Conservation (phyloP, 2,113 vertebrate species). For the Mystacornis crossleyi region DNA sequence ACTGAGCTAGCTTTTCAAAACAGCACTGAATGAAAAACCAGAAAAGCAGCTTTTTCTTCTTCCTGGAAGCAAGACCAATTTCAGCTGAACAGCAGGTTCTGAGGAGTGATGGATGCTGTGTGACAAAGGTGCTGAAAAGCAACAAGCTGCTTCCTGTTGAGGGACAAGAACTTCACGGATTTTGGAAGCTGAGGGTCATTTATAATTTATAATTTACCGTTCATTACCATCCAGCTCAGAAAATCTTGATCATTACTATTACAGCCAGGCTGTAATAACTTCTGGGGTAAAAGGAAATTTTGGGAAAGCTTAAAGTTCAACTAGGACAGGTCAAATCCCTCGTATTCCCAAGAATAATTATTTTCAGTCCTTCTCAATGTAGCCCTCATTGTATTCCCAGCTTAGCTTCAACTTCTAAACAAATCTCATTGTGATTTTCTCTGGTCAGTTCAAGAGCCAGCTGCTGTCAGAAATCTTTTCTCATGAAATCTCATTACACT, state of each 20-base stretch:
- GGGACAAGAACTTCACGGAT: neutral
- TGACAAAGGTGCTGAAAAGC: neutral
- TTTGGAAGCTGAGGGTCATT: neutral
- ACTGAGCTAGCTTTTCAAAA: too few species aligned
- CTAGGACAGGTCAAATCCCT: neutral
- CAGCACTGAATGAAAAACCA: neutral
- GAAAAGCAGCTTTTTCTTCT: neutral
- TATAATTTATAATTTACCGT: neutral
- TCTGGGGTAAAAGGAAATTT: neutral
- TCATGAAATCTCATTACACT: neutral
- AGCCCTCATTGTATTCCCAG: neutral
- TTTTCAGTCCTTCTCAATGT: neutral
- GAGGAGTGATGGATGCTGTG: neutral
- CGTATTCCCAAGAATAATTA: neutral
- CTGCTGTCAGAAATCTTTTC: neutral
- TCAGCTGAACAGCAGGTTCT: neutral
- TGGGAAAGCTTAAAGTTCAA: neutral
- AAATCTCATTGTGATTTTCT: neutral
- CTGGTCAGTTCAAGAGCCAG: neutral
- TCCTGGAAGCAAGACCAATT: neutral
- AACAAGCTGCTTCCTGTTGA: neutral
- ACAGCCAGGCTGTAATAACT: neutral
- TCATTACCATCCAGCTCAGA: neutral
- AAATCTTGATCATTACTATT: neutral
- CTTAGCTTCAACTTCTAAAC: neutral